A percentile compares a stretch with the other conserved stretches of the same genome.
Conservation (phyloP, 2,888 invertebrate genomes). For the Archaeoteleia sp. region DNA sequence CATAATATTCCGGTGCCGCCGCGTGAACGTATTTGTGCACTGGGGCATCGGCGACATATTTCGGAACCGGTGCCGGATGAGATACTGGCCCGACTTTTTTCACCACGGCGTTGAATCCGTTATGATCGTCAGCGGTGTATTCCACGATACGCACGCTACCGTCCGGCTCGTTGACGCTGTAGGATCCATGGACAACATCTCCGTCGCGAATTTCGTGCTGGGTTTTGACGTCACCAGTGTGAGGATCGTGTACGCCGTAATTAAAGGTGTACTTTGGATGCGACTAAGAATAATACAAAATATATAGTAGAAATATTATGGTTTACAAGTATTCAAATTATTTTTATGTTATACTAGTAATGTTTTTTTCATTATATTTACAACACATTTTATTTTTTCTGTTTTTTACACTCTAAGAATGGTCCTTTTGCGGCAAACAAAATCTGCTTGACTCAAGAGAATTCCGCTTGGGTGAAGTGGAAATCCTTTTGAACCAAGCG, state of each 20-base stretch:
- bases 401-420: no score
- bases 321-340: no score
- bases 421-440: no score
- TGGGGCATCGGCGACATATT: constrained; percentile 57
- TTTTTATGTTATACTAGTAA: no score
- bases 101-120: constrained; percentile 68
- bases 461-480: no score
- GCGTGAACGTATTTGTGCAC: constrained; percentile 57
- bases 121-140: constrained; percentile 67
- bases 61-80: constrained; percentile 62
- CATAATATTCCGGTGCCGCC: constrained; percentile 58
- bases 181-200: constrained; percentile 66
- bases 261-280: constrained; percentile 67
- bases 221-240: constrained; percentile 68
- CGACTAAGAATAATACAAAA: constrained; percentile 51
- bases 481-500: no score
- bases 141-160: constrained; percentile 68
- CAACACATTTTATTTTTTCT: no score
- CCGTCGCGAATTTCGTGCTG: constrained; percentile 67
- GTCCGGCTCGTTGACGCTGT: constrained; percentile 67
- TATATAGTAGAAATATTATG: no score
- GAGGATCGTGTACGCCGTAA: constrained; percentile 68
- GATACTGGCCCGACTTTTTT: constrained; percentile 66
- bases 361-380: no score
- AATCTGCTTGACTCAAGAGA: no score